A percentile compares a stretch with the other conserved stretches of the same genome.
These are phyloP conservation scores for Selene dorsalis DNA, from an alignment of 2,797 vertebrate genomes.

Conservation along the genomic window DNA sequence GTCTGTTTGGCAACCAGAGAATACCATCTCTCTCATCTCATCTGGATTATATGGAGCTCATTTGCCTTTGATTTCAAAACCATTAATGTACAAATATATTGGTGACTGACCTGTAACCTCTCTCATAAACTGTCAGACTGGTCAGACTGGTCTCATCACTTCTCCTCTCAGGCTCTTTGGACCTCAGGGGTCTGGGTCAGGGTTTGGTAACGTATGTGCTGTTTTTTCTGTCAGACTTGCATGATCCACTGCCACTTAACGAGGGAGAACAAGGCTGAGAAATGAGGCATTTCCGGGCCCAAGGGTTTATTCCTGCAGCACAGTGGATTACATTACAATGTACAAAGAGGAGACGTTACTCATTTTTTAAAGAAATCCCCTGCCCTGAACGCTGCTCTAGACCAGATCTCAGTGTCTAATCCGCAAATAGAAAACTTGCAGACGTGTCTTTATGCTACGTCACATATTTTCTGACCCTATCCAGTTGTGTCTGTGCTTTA, in stretches of 20 bases:
- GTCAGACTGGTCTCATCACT: constrained; percentile 57
- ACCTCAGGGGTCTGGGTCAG: constrained; percentile 76
- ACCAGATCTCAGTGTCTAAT: constrained; percentile 35
- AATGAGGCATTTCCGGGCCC: constrained; percentile 80
- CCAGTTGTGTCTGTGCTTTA: constrained; percentile 17
- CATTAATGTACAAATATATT: constrained; percentile 60
- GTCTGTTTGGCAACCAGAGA: constrained; percentile 66
- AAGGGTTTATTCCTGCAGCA: constrained; percentile 73
- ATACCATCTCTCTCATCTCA: constrained; percentile 62
- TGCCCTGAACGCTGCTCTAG: constrained; percentile 23
- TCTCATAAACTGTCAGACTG: constrained; percentile 68
- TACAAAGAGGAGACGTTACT: constrained; percentile 47
- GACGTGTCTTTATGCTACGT: constrained; percentile 30
- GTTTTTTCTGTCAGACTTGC: constrained; percentile 72
- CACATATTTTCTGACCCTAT: constrained; percentile 31
- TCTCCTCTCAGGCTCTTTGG: constrained; percentile 79
- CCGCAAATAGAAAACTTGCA: constrained; percentile 29
- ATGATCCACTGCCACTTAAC: constrained; percentile 78
- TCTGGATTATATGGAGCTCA: constrained; percentile 57
- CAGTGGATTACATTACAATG: constrained; percentile 71
- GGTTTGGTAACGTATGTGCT: constrained; percentile 71
- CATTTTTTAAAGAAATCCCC: constrained; percentile 37
- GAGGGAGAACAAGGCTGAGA: constrained; percentile 73
- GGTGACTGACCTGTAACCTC: constrained; percentile 68
- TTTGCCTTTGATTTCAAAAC: constrained; percentile 69